A percentile compares a stretch with the other conserved stretches of the same genome.
phyloP scores from a whole-genome alignment of 2,797 vertebrate genomes.

The Anniella stebbinsi region DNA sequence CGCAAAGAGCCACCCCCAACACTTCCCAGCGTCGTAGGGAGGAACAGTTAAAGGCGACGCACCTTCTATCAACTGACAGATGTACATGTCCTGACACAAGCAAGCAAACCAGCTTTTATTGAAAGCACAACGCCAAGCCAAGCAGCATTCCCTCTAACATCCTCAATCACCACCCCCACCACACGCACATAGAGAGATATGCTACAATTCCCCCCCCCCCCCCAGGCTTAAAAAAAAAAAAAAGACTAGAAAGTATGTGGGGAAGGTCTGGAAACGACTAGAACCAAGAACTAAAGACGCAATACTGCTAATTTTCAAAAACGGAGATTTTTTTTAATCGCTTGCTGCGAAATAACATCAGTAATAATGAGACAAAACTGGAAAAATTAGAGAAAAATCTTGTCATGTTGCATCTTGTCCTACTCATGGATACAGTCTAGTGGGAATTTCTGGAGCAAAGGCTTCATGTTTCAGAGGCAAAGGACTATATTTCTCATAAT shows the following conservation, averaged over 20 bases:
- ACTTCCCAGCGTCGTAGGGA: constrained; percentile 56
- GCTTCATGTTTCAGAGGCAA: background rate
- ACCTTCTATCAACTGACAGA: constrained; percentile 73
- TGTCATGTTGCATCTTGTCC: background rate
- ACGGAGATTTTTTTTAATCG: background rate
- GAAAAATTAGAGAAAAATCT: background rate
- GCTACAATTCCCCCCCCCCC: background rate
- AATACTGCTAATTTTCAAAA: background rate
- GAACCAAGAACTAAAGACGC: background rate
- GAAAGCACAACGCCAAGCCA: background rate
- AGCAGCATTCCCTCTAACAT: background rate
- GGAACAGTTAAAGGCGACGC: constrained; percentile 40
- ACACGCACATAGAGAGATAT: no score
- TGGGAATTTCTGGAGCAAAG: background rate
- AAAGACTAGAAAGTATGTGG: background rate
- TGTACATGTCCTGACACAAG: constrained; percentile 53
- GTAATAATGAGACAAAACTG: background rate
- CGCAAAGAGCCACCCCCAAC: constrained; percentile 53
- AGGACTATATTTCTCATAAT: background rate
- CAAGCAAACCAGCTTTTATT: constrained; percentile 19
- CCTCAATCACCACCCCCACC: background rate
- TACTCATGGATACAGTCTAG: background rate
- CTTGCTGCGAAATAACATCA: background rate
- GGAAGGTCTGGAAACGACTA: constrained; percentile 9
- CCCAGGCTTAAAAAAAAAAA: background rate